Conservation (phyloP, 35 echinoderm and acorn worm species). For the Hemicentrotus pulcherrimus region DNA sequence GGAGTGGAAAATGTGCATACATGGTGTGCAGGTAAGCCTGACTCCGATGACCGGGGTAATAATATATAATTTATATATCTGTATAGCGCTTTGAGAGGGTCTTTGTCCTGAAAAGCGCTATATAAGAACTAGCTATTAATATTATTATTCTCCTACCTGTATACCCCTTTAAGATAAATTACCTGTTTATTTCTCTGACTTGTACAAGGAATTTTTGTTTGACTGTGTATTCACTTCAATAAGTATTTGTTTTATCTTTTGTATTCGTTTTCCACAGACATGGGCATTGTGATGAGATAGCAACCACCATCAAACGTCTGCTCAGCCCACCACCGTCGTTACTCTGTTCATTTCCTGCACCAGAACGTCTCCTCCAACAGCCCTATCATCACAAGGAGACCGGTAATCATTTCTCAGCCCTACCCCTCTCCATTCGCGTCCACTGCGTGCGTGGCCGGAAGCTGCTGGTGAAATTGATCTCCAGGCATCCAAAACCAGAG, state of each 20-base stretch:
- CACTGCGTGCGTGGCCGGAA: not conserved
- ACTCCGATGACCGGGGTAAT: too few relatives aligned
- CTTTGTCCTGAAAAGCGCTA: too few relatives aligned
- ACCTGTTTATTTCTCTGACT: too few relatives aligned
- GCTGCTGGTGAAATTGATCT: not conserved
- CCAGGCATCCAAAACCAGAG: too few relatives aligned
- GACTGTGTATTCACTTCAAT: not conserved
- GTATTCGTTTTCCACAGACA: not conserved
- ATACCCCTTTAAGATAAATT: too few relatives aligned
- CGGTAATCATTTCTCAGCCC: not conserved
- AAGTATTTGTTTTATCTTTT: not conserved
- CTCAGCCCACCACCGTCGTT: not conserved
- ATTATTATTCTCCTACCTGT: too few relatives aligned
- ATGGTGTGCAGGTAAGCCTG: too few relatives aligned
- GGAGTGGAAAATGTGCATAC: too few relatives aligned
- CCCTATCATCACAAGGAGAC: not conserved
- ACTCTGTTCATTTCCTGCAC: not conserved
- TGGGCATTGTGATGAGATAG: slow-evolving; percentile 19
- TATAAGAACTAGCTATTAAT: too few relatives aligned
- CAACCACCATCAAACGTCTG: not conserved
- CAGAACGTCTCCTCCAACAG: not conserved
- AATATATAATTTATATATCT: too few relatives aligned
- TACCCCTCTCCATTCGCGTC: not conserved
- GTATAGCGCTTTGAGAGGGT: too few relatives aligned
- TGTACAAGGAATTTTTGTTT: not conserved